Percentiles rank a stretch among this genome's conserved stretches.
phyloP scores from a whole-genome alignment of 2,113 vertebrate genomes.

The Ivindomyrus marchei region DNA sequence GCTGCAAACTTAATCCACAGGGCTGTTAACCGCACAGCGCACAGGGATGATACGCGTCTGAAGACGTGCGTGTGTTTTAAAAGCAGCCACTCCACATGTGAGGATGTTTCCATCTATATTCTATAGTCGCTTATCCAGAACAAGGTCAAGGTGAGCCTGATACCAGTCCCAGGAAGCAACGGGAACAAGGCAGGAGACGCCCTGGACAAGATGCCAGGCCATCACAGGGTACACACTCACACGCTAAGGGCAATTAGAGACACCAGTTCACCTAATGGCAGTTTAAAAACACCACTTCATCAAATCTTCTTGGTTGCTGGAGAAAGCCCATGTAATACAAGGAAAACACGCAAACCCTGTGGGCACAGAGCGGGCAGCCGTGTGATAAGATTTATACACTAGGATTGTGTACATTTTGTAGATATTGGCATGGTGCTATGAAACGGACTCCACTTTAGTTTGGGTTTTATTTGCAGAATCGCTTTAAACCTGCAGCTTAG shows the following conservation, averaged over 20 bases:
- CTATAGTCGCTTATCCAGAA: background rate
- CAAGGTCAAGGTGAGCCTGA: background rate
- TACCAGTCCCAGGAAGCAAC: background rate
- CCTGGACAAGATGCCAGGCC: background rate
- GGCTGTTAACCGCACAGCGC: background rate
- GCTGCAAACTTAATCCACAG: constrained; percentile 23
- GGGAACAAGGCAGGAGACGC: background rate
- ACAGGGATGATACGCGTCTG: constrained; percentile 5
- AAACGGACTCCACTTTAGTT: background rate
- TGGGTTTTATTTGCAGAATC: background rate
- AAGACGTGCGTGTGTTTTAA: constrained; percentile 16
- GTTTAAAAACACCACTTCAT: background rate
- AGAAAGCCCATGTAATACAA: background rate
- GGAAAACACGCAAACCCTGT: background rate
- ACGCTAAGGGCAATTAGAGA: background rate
- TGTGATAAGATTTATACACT: background rate
- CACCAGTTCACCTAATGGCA: background rate
- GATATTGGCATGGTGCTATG: background rate
- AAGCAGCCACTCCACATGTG: background rate
- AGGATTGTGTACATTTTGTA: background rate
- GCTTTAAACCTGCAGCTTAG: background rate
- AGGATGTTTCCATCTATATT: background rate
- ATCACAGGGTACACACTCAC: background rate
- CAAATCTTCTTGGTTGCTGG: background rate
- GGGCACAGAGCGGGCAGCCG: no score